A percentile compares a stretch with the other conserved stretches of the same genome.
Conservation (phyloP, 2,888 invertebrate species). For the Chrysolina americana region DNA sequence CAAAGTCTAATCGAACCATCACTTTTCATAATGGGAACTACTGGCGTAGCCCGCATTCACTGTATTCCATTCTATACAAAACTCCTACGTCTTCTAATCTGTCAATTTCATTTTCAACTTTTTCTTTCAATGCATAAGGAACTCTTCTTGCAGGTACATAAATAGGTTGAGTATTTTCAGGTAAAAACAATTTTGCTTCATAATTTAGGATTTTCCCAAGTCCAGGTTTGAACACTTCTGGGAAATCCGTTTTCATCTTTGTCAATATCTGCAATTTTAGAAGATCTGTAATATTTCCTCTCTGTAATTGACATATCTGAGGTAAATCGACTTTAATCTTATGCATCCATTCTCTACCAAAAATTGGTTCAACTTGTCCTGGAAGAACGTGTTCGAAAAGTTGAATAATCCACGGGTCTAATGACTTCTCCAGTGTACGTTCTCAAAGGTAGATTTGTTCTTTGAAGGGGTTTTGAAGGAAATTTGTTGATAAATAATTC, state of each 20-base stretch:
- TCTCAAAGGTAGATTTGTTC: not conserved
- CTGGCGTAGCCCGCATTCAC: slow-evolving; percentile 17
- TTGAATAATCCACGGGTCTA: slow-evolving; percentile 7
- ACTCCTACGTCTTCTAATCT: not conserved
- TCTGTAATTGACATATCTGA: too few species aligned
- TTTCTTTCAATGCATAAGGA: too few species aligned
- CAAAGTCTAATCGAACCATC: slow-evolving; percentile 15
- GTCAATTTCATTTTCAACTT: not conserved
- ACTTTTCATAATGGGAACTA: slow-evolving; percentile 17
- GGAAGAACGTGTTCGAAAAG: not conserved
- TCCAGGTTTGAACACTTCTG: too few species aligned
- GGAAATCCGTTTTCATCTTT: too few species aligned
- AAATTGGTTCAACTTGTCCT: slow-evolving; percentile 7
- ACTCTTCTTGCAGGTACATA: too few species aligned
- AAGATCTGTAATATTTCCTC: too few species aligned
- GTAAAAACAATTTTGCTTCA: too few species aligned
- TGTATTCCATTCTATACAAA: slow-evolving; percentile 13
- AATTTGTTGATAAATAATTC: not conserved
- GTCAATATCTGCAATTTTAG: too few species aligned
- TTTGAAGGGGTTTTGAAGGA: not conserved
- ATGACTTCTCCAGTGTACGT: slow-evolving; percentile 19
- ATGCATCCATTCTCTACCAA: too few species aligned
- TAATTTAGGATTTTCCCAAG: too few species aligned
- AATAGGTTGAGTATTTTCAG: too few species aligned
- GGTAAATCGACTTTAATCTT: too few species aligned